Evolutionary conservation across 2,797 vertebrate genomes (phyloP).

Genomic region (Anguilla obscura): DNA sequence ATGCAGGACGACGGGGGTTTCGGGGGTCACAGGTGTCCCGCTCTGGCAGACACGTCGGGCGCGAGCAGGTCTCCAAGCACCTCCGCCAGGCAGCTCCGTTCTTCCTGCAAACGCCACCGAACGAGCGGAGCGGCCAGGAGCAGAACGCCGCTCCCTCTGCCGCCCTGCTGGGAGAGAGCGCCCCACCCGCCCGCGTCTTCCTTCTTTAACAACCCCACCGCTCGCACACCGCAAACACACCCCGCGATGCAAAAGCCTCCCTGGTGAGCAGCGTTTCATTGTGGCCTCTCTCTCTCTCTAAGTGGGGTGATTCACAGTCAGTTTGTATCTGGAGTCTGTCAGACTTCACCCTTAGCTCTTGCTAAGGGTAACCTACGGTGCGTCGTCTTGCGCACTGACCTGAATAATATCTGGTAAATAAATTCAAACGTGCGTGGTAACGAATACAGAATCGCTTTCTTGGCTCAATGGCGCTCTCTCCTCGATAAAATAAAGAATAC

Average conservation of each 20-base stretch:
- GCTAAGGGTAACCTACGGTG: no score
- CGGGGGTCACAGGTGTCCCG: not conserved
- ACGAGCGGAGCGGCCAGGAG: no score
- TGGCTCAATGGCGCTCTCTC: no score
- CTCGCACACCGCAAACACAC: not conserved
- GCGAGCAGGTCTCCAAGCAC: no score
- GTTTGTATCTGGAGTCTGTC: not conserved
- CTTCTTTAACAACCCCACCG: not conserved
- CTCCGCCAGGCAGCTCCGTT: not conserved
- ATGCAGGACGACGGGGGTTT: no score
- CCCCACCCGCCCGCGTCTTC: not conserved
- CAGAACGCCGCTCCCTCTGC: no score
- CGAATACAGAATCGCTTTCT: not conserved
- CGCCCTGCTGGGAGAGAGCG: not conserved
- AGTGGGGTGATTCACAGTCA: not conserved
- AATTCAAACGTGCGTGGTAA: not conserved
- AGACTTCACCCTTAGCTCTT: not conserved
- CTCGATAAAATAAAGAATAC: no score
- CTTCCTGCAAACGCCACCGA: not conserved
- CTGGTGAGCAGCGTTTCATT: not conserved
- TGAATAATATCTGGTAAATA: not conserved
- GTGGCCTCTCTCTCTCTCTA: not conserved
- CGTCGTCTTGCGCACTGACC: not conserved
- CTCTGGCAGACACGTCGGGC: not conserved
- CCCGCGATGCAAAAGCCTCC: not conserved